Base-by-base conservation (phyloP, 30 jellyfish, hydroid and myxozoan genomes). In the Haliclystus octoradiatus region DNA sequence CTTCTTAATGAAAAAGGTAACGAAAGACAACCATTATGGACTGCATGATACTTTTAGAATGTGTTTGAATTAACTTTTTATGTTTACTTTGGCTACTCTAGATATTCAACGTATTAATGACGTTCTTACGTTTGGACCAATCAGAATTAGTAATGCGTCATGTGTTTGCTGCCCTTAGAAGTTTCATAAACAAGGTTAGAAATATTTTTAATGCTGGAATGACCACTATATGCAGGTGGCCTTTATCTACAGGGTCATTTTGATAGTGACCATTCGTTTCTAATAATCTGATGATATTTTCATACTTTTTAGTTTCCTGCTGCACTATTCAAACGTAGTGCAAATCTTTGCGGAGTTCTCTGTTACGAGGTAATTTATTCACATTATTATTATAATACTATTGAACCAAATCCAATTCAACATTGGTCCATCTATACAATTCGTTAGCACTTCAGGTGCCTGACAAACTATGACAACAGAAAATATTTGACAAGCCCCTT, bases 291-390 rank as follows among this genome's bases (percentile, higher is more conserved):
- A n/a, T n/a, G n/a, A n/a, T n/a, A n/a, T n/a, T n/a, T n/a, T n/a
- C n/a, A n/a, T n/a, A n/a, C n/a, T n/a, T n/a, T n/a, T n/a, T 35
- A 85, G 96, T 86, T 86, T 68, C 92, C 96, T 0, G 71, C 95
- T 33, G 91, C 94, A 7, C 62, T 86, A 75, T 86, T 86, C 72
- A 79, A 86, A 66, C 94, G 96, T 47, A 79, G 94, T 52, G 92
- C 96, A 46, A 86, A 79, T 63, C 87, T 86, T 15, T 86, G 96
- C 69, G 96, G 96, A 9, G 85, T 86, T 19, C 92, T 86, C 34
- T 86, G 96, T 50, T 86, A 86, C 71, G 96, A 86, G 93, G 96
- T 86, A 63, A 19, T 15, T 28, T 22, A 19, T 25, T 7, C 82
- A 34, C 22, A 12, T 7, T 9, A 26, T n/a, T n/a, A n/a, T n/a